Percentiles rank a stretch among this genome's conserved stretches.
Conservation (phyloP, 1,140 invertebrate genomes). For the Branchinecta lynchi region DNA sequence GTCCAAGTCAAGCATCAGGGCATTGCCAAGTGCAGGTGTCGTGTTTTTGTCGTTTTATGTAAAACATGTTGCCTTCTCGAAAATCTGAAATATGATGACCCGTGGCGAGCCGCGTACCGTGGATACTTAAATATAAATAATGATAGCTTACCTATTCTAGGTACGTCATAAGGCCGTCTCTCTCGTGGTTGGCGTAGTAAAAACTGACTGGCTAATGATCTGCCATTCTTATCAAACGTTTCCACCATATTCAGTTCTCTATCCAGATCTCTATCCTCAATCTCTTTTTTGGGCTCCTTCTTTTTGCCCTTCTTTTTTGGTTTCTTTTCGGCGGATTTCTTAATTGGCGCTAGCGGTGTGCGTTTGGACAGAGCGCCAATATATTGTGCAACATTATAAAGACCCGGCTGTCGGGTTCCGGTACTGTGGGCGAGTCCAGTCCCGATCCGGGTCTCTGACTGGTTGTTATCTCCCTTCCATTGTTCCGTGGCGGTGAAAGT, state of each 20-base stretch:
- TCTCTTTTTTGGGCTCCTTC: neutral
- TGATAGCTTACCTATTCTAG: conserved; percentile 20
- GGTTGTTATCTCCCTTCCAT: neutral
- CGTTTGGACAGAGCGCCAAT: conserved; percentile 2
- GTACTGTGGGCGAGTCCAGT: neutral
- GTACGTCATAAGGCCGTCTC: conserved; percentile 21
- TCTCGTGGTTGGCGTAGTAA: conserved; percentile 19
- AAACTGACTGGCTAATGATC: conserved; percentile 18
- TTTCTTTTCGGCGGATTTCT: neutral
- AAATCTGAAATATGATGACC: too few species aligned
- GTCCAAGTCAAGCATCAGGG: too few species aligned
- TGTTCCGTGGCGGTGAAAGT: neutral
- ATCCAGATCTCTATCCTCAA: neutral
- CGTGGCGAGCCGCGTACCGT: too few species aligned
- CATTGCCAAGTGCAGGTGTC: too few species aligned
- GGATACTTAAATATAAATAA: neutral
- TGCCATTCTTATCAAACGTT: neutral
- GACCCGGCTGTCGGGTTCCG: neutral
- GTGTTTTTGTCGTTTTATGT: too few species aligned
- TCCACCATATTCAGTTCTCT: conserved; percentile 10
- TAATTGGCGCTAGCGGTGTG: neutral
- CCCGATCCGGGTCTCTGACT: neutral
- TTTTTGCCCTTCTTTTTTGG: neutral
- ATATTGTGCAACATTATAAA: conserved; percentile 3
- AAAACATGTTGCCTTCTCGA: too few species aligned